These are phyloP conservation scores for Rhinopithecus roxellana DNA, from an alignment of 2,113 vertebrate species.

Conservation along the genomic window DNA sequence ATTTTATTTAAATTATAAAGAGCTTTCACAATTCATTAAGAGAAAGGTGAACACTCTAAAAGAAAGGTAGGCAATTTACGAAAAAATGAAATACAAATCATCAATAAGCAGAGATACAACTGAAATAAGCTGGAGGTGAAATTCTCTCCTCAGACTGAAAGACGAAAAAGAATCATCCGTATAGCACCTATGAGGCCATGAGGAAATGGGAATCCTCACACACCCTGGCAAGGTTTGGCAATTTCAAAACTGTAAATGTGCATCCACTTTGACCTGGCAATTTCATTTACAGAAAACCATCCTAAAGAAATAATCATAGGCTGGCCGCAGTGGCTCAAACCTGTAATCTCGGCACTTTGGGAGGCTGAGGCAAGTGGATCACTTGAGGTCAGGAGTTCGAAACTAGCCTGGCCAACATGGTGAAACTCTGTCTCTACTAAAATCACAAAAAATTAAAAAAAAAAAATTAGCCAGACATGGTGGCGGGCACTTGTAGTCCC, in stretches of 20 bases:
- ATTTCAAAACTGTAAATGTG: background rate
- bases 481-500: too few relatives aligned
- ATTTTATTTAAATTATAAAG: constrained; percentile 29
- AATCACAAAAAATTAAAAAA: background rate
- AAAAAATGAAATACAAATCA: background rate
- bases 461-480: background rate
- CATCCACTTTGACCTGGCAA: background rate
- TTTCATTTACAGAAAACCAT: constrained; percentile 22
- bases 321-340: too few relatives aligned
- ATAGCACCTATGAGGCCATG: background rate
- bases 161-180: background rate
- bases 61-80: background rate
- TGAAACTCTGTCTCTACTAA: too few relatives aligned
- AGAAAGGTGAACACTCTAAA: constrained; percentile 4
- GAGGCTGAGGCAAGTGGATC: background rate
- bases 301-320: background rate
- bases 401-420: background rate
- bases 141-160: constrained; percentile 30
- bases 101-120: background rate
- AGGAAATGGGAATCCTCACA: background rate
- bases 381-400: background rate
- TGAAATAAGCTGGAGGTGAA: background rate
- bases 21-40: background rate
- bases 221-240: background rate
- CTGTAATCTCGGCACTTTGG: too few relatives aligned